Conservation (phyloP, 2,113 vertebrate genomes). For the Geococcyx californianus region DNA sequence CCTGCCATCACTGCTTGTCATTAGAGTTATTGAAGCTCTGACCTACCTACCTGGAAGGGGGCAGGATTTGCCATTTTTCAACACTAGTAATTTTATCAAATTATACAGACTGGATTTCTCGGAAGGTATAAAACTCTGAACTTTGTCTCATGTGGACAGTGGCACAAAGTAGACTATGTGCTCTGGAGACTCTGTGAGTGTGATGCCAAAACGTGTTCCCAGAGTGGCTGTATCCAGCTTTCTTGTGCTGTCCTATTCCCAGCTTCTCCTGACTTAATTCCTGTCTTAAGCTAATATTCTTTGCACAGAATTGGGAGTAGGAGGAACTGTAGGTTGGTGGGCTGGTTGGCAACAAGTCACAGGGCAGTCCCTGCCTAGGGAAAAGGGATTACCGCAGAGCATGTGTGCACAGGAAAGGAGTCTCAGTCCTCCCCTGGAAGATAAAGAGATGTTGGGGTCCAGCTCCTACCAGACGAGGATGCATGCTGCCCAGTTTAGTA, state of each 20-base stretch:
- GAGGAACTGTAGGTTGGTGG: background rate
- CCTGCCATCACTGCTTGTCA: background rate
- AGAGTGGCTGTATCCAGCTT: background rate
- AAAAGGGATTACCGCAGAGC: background rate
- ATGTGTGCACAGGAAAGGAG: background rate
- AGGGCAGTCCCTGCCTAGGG: background rate
- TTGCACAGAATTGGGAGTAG: background rate
- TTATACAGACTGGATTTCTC: background rate
- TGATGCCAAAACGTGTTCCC: background rate
- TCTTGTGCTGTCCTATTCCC: background rate
- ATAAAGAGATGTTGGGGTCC: background rate
- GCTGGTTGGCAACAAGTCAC: background rate
- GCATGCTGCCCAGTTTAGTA: background rate
- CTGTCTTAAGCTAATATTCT: background rate
- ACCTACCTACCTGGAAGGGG: background rate
- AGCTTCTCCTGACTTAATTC: background rate
- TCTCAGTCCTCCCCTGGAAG: background rate
- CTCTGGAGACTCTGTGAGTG: background rate
- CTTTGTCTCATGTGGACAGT: background rate
- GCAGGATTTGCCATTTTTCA: background rate
- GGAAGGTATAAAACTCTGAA: background rate
- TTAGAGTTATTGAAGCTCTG: background rate
- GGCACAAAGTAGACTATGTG: background rate
- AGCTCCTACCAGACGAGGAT: background rate
- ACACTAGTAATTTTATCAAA: background rate